A percentile compares a stretch with the other conserved stretches of the same genome.
Evolutionary conservation across 2,797 vertebrate genomes (phyloP).

Genomic region (Potorous gilbertii): DNA sequence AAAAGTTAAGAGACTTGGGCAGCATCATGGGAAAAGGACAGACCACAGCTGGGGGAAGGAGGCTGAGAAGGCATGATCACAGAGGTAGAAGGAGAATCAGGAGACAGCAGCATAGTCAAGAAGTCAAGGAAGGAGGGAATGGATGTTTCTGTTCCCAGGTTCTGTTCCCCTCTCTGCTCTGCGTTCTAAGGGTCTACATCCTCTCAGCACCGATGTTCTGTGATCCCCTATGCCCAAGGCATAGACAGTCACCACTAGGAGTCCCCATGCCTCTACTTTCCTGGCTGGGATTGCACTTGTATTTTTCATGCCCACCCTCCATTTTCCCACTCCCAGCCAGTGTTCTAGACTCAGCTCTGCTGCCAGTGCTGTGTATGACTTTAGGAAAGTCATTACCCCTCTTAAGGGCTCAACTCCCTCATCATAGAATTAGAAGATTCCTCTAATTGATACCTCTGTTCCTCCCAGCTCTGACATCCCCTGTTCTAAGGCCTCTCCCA

Average conservation of each 20-base stretch:
- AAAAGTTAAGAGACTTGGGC: not conserved
- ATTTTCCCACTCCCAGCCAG: not conserved
- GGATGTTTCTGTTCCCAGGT: not conserved
- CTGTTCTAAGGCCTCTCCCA: no score
- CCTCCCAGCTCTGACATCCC: not conserved
- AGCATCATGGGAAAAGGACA: not conserved
- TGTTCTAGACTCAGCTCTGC: not conserved
- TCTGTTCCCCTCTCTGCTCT: not conserved
- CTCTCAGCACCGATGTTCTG: not conserved
- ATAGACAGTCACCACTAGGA: not conserved
- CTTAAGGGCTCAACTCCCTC: conserved; percentile 1
- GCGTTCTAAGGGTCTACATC: not conserved
- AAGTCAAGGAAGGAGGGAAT: not conserved
- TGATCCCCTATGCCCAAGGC: not conserved
- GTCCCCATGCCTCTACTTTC: not conserved
- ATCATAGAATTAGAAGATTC: not conserved
- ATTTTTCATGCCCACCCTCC: not conserved
- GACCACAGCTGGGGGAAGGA: not conserved
- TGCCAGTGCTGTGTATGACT: not conserved
- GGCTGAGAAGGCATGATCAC: not conserved
- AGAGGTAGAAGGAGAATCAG: not conserved
- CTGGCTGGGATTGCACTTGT: not conserved
- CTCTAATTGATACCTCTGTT: not conserved
- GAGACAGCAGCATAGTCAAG: not conserved
- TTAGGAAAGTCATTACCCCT: not conserved